Conservation (phyloP, 2,113 vertebrate species). For the Alces alces region DNA sequence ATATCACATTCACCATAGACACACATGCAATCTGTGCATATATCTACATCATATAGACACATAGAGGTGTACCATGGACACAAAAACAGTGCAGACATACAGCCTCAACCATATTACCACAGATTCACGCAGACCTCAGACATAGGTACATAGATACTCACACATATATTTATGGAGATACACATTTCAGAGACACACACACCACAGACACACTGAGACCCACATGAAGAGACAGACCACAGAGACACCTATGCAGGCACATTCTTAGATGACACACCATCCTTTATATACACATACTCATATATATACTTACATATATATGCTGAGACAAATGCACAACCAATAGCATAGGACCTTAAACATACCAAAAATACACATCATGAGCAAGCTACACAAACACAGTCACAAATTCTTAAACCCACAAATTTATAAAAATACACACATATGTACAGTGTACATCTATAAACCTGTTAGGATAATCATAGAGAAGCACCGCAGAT, state of each 20-base stretch:
- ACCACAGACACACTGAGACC: neutral
- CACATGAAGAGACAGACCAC: neutral
- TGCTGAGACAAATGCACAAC: neutral
- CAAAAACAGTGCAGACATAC: neutral
- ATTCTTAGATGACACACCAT: neutral
- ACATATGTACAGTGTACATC: neutral
- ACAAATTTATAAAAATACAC: neutral
- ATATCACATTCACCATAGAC: neutral
- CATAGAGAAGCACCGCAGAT: neutral
- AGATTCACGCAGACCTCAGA: neutral
- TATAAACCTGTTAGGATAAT: neutral
- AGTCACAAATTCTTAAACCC: neutral
- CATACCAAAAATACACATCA: neutral
- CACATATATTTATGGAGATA: neutral
- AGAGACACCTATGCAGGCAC: neutral
- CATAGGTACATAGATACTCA: neutral
- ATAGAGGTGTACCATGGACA: too few species aligned
- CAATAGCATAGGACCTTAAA: neutral
- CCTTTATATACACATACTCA: neutral
- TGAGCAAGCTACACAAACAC: neutral
- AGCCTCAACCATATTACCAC: neutral
- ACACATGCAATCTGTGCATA: neutral
- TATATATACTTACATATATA: neutral
- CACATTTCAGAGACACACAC: neutral
- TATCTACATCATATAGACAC: neutral